Base-by-base conservation (phyloP, 2,888 invertebrate genomes). In the Malthinus flaveolus region DNA sequence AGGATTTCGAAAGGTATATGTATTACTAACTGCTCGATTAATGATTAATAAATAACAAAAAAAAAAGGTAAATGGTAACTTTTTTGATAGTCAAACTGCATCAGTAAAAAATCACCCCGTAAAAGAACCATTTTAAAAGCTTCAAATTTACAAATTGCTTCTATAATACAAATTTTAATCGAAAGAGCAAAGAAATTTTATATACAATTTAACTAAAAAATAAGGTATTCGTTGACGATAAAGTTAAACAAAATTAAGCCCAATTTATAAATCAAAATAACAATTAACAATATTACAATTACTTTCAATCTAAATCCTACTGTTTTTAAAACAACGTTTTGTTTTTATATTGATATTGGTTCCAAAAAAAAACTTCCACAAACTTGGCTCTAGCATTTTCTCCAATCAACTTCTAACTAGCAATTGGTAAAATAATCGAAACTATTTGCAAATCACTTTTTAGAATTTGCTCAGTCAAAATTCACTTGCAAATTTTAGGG, bases 241-340 rank as follows among this genome's bases (percentile, higher is more conserved):
- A 42, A 42, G 12, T 42, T 15, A 10, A 13, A 42, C n/a, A 42
- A 42, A 42, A 42, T 42, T 23, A 42, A 42, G 23, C 23, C 12
- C 10, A 42, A 23, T 42, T 42, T 42, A 42, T 9, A 42, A 42
- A 42, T 23, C 39, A 42, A 42, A 42, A 42, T 42, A 42, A 42
- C 39, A 42, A 42, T 11, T 39, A 39, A 39, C 23, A 42, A 42
- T 23, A 42, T 42, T 42, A 42, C 15, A 42, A n/a, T 23, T 23
- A 23, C 15, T 42, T 42, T 42, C 12, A 42, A 42, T 42, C 23
- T 42, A 23, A 15, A 42, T 42, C 15, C 39, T 42, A 42, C 13
- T 15, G n/a, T 15, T 15, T 23, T 23, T 42, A 42, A 42, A 42
- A 42, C 39, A 42, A 42, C 13, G 9, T 42, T 23, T 15, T 42